phyloP scores from a whole-genome alignment of 2,797 vertebrate species.

The Iguana delicatissima region DNA sequence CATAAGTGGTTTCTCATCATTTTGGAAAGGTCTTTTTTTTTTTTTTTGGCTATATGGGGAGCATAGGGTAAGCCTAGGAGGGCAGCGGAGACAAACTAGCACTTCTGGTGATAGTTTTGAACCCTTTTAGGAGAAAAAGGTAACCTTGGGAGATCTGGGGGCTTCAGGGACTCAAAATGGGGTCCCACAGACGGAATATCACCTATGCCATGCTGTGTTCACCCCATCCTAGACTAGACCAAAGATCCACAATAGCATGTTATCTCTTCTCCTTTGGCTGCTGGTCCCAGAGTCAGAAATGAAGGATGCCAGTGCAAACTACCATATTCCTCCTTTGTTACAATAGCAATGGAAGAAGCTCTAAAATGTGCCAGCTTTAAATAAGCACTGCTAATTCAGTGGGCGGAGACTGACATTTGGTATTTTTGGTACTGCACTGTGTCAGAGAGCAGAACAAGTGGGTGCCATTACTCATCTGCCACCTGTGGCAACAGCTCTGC shows the following conservation, averaged over 20 bases:
- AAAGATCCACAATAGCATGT: background rate
- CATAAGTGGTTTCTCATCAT: too few species aligned
- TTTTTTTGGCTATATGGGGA: too few species aligned
- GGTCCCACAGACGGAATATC: too few species aligned
- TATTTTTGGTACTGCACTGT: background rate
- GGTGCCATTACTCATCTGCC: background rate
- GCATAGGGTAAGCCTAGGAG: too few species aligned
- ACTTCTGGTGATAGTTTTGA: too few species aligned
- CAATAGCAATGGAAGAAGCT: background rate
- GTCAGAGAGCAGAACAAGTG: background rate
- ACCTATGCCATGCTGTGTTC: background rate
- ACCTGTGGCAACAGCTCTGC: background rate
- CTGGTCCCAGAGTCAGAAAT: background rate
- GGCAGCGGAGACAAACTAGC: too few species aligned
- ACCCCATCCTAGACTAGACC: background rate
- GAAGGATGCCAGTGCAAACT: background rate
- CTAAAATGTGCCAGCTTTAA: background rate
- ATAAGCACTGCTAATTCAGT: background rate
- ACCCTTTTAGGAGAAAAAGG: too few species aligned
- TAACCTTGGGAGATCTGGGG: too few species aligned
- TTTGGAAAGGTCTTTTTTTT: too few species aligned
- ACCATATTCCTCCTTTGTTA: background rate
- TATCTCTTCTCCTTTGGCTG: background rate
- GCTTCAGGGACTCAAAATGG: too few species aligned
- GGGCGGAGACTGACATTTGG: background rate